phyloP scores from a whole-genome alignment of 2,888 invertebrate genomes.

The Bellardia bayeri region DNA sequence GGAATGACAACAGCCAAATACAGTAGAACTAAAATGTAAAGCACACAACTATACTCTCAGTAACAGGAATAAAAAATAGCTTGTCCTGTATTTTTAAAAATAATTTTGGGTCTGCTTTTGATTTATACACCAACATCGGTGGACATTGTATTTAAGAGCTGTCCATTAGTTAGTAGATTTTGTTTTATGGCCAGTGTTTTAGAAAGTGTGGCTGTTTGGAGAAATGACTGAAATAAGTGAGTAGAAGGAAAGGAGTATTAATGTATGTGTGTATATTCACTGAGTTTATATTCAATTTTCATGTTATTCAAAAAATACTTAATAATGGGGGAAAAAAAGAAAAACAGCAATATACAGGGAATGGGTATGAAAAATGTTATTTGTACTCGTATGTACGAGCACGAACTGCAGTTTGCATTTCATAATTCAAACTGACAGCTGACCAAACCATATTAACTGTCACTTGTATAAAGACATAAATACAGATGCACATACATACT shows the following conservation, averaged over 20 bases:
- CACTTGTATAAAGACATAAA: not conserved
- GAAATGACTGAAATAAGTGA: not conserved
- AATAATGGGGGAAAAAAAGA: not conserved
- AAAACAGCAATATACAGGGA: not conserved
- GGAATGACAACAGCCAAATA: conserved; percentile 39
- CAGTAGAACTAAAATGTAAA: conserved; percentile 30
- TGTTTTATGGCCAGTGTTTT: conserved; percentile 7
- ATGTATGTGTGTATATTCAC: not conserved
- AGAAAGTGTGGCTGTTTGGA: not conserved
- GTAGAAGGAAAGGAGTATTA: not conserved
- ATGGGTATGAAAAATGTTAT: not conserved
- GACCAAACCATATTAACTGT: conserved; percentile 60
- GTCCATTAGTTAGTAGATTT: conserved; percentile 28
- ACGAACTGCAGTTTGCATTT: conserved; percentile 36
- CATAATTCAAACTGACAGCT: conserved; percentile 68
- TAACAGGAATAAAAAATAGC: not conserved
- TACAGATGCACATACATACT: conserved; percentile 10
- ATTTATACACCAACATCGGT: conserved; percentile 57
- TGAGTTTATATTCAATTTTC: conserved; percentile 9
- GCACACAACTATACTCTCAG: not conserved
- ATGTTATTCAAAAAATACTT: not conserved
- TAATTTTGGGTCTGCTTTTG: conserved; percentile 40
- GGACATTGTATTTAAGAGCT: conserved; percentile 5
- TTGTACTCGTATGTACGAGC: not conserved
- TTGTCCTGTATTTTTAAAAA: not conserved